phyloP scores from a whole-genome alignment of 2,113 vertebrate genomes.

The Eclectus roratus region DNA sequence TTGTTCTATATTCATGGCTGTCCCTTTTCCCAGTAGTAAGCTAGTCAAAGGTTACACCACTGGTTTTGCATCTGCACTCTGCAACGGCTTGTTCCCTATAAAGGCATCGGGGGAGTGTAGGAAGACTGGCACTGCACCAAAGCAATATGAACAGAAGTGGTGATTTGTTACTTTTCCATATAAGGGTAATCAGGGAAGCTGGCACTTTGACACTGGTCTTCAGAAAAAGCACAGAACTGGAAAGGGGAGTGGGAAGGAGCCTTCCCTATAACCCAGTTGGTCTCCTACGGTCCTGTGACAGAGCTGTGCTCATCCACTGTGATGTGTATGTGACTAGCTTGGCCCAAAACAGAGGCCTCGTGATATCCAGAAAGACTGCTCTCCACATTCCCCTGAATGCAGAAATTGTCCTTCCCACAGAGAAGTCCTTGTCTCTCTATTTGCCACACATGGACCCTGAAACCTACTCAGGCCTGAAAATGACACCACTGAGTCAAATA shows the following conservation, averaged over 20 bases:
- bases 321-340: not conserved
- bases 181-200: not conserved
- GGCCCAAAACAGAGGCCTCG: not conserved
- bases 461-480: not conserved
- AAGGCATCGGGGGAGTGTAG: not conserved
- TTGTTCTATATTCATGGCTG: not conserved
- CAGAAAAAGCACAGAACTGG: not conserved
- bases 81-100: not conserved
- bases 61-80: not conserved
- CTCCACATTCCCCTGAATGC: not conserved
- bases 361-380: not conserved
- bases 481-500: not conserved
- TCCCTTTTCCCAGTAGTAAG: not conserved
- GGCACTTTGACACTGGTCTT: not conserved
- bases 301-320: not conserved
- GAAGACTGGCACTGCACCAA: constrained; percentile 13
- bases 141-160: not conserved
- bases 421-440: not conserved
- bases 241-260: not conserved
- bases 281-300: not conserved
- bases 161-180: constrained; percentile 8
- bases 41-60: not conserved
- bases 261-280: not conserved
- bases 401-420: not conserved
- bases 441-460: not conserved